These are phyloP conservation scores for Ruditapes philippinarum DNA, from an alignment of 1,140 invertebrate genomes.

Conservation along the genomic window DNA sequence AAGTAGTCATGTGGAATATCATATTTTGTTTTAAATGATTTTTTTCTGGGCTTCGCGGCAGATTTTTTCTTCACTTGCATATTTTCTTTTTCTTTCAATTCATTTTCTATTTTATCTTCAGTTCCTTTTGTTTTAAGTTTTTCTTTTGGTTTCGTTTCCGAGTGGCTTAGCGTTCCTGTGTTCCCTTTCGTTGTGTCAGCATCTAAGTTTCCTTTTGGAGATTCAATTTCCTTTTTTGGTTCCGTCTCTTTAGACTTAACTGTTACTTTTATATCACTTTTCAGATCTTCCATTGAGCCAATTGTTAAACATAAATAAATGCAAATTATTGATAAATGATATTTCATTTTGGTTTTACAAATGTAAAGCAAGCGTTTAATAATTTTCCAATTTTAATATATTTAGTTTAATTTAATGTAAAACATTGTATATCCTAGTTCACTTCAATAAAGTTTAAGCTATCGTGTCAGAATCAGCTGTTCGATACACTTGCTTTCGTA, in stretches of 20 bases:
- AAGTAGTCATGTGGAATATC: background rate
- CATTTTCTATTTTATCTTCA: background rate
- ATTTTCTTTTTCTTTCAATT: background rate
- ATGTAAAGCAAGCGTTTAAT: no score
- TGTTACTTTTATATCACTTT: background rate
- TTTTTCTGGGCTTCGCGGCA: background rate
- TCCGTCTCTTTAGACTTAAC: background rate
- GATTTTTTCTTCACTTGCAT: background rate
- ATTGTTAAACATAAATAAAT: conserved; percentile 28
- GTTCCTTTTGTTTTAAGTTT: background rate
- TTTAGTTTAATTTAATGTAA: no score
- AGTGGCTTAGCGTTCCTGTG: background rate
- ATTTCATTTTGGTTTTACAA: conserved; percentile 34
- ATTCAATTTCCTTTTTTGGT: background rate
- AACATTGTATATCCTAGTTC: background rate
- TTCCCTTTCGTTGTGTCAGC: background rate
- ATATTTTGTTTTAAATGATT: background rate
- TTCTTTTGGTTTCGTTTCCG: background rate
- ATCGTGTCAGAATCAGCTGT: background rate
- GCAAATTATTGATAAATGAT: conserved; percentile 35
- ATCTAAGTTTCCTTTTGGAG: background rate
- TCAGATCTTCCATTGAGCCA: conserved; percentile 43
- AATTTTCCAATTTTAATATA: no score
- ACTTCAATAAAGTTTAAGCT: background rate
- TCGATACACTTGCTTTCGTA: background rate